Evolutionary conservation across 2,797 vertebrate species (phyloP).

Genomic region (Clarias laeviceps): DNA sequence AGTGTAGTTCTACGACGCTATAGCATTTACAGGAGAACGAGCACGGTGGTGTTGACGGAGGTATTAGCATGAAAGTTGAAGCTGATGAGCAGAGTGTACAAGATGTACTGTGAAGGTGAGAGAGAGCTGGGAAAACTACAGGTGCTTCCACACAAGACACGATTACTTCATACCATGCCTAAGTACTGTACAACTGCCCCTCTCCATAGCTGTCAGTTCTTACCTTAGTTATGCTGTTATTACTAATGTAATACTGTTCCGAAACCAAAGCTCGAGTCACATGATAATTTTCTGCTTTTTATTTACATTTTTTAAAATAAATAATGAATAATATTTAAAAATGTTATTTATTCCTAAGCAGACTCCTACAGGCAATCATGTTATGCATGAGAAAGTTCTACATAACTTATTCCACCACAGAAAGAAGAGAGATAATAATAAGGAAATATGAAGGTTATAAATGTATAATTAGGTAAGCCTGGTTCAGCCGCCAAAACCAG

Average conservation of each 20-base stretch:
- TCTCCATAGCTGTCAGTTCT: too few relatives aligned
- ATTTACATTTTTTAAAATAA: neutral
- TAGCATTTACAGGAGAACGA: too few relatives aligned
- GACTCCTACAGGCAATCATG: neutral
- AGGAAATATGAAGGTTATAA: conserved; percentile 1
- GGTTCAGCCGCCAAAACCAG: neutral
- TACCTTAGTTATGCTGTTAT: too few relatives aligned
- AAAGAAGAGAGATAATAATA: neutral
- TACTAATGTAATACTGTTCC: too few relatives aligned
- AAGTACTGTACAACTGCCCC: too few relatives aligned
- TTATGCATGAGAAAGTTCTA: neutral
- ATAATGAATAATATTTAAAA: neutral
- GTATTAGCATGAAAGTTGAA: neutral
- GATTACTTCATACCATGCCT: too few relatives aligned
- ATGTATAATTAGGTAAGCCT: neutral
- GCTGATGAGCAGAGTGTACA: neutral
- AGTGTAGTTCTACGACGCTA: neutral
- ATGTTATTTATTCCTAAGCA: too few relatives aligned
- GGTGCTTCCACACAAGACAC: too few relatives aligned
- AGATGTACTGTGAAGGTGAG: too few relatives aligned
- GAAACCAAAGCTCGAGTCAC: too few relatives aligned
- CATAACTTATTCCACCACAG: neutral
- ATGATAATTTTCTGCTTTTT: neutral
- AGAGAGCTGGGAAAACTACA: too few relatives aligned
- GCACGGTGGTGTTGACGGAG: neutral